Conservation (phyloP, 2,888 invertebrate species). For the Rhamnusium bicolor region DNA sequence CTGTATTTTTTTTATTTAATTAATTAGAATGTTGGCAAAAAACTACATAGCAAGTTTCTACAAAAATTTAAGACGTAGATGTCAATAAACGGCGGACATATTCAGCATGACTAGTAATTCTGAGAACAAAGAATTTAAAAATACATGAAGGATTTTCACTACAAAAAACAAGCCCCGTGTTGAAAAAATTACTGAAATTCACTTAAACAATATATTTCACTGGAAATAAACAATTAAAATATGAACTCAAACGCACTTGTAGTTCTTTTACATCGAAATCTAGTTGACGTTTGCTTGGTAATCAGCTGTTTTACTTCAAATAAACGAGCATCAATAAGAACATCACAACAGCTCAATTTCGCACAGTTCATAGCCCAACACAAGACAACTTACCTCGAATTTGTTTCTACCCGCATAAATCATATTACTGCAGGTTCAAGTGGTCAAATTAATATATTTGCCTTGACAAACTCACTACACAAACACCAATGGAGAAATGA, state of each 20-base stretch:
- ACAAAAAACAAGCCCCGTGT: neutral
- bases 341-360: constrained; percentile 15
- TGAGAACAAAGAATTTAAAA: constrained; percentile 51
- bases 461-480: constrained; percentile 46
- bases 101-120: constrained; percentile 62
- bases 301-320: constrained; percentile 77
- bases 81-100: constrained; percentile 64
- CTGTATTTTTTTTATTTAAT: neutral
- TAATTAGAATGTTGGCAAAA: neutral
- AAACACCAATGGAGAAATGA: constrained; percentile 50
- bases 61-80: constrained; percentile 61
- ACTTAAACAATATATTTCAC: constrained; percentile 19
- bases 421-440: constrained; percentile 70
- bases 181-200: neutral
- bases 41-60: constrained; percentile 11
- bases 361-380: constrained; percentile 1
- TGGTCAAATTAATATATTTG: constrained; percentile 26
- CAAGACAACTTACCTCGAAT: constrained; percentile 74
- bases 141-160: constrained; percentile 33
- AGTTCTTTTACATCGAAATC: constrained; percentile 18
- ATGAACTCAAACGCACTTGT: constrained; percentile 37
- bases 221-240: constrained; percentile 35
- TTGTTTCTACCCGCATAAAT: constrained; percentile 78
- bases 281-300: constrained; percentile 64
- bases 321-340: constrained; percentile 56